A percentile compares a stretch with the other conserved stretches of the same genome.
These are phyloP conservation scores for Seira musarum DNA, from an alignment of 2,888 invertebrate species.

Conservation along the genomic window DNA sequence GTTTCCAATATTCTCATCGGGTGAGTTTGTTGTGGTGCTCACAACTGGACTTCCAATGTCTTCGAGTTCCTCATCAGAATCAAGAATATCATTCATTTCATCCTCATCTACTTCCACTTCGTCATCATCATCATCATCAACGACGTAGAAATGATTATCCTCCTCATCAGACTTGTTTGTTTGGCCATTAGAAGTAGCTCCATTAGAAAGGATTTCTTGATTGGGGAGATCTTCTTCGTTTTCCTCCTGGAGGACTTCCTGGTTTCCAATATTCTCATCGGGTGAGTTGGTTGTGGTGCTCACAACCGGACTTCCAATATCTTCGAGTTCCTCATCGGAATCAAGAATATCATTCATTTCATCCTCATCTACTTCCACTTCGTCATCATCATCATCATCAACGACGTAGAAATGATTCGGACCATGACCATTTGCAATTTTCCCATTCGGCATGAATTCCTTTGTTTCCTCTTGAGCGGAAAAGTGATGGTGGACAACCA, in stretches of 20 bases:
- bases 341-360: constrained; percentile 20
- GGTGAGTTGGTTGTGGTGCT: background rate
- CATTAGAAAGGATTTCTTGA: constrained; percentile 34
- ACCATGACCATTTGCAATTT: constrained; percentile 38
- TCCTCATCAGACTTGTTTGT: constrained; percentile 21
- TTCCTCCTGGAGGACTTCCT: constrained; percentile 16
- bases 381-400: constrained; percentile 40
- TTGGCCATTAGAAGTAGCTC: background rate
- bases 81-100: constrained; percentile 18
- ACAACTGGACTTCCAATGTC: background rate
- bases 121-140: constrained; percentile 39
- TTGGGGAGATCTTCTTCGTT: constrained; percentile 37
- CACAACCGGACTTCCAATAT: background rate
- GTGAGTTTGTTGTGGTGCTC: background rate
- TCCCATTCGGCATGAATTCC: constrained; percentile 19
- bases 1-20: background rate
- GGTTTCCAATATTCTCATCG: background rate
- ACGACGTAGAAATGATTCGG: constrained; percentile 31
- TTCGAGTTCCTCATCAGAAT: constrained; percentile 11
- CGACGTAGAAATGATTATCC: constrained; percentile 18
- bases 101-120: constrained; percentile 28
- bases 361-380: constrained; percentile 26
- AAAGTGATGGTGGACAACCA: background rate
- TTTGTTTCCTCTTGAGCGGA: background rate
- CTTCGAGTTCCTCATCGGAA: constrained; percentile 10